Percentiles rank a stretch among this genome's conserved stretches.
These are phyloP conservation scores for Drosophila mauritiana DNA, from an alignment of 1,140 invertebrate genomes.

Conservation along the genomic window DNA sequence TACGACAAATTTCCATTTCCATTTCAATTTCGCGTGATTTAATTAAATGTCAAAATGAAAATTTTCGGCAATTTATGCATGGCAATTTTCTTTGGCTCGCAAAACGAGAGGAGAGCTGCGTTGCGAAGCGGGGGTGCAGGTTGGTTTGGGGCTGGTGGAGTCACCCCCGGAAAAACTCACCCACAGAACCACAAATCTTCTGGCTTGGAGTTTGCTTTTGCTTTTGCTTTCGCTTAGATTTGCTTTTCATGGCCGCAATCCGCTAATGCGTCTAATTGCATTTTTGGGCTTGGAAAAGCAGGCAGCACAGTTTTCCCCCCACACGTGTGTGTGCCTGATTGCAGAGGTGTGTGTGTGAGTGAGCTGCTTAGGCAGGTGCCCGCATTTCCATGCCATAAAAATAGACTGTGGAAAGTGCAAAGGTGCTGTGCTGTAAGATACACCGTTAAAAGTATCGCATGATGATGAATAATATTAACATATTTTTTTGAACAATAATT, in stretches of 20 bases:
- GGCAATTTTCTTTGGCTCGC: constrained; percentile 15
- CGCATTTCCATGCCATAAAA: constrained; percentile 33
- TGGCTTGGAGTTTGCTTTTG: constrained; percentile 27
- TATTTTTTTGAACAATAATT: background rate
- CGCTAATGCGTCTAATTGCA: constrained; percentile 78
- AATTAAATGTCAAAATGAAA: constrained; percentile 78
- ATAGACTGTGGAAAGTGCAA: constrained; percentile 22
- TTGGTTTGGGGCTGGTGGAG: too few species aligned
- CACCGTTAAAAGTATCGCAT: background rate
- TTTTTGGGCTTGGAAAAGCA: constrained; percentile 47
- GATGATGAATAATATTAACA: background rate
- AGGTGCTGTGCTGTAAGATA: background rate
- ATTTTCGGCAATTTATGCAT: constrained; percentile 65
- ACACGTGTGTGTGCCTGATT: constrained; percentile 6
- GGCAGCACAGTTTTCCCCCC: constrained; percentile 1
- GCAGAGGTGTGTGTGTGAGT: constrained; percentile 7
- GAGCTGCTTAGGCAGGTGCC: constrained; percentile 45
- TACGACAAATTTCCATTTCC: constrained; percentile 9
- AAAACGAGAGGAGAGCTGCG: background rate
- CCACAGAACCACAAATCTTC: constrained; percentile 12
- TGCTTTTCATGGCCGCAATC: constrained; percentile 31
- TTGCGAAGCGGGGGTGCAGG: too few species aligned
- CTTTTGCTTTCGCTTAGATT: constrained; percentile 38
- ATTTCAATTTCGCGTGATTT: constrained; percentile 74
- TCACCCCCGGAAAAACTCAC: background rate